phyloP scores from a whole-genome alignment of 2,888 invertebrate genomes.

The Dioctria rufipes region DNA sequence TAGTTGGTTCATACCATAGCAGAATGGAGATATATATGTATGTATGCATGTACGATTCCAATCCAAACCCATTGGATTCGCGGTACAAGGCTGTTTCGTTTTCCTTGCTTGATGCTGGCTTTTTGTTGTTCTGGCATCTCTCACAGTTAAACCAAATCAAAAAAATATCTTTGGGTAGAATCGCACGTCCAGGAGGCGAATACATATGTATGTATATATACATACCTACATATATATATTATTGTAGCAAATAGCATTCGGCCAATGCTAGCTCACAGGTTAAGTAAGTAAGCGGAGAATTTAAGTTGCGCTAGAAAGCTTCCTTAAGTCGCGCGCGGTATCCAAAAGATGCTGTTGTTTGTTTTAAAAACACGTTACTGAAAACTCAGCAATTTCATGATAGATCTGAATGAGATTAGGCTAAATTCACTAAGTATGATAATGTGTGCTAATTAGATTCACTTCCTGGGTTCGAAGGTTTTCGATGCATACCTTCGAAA shows the following conservation, averaged over 20 bases:
- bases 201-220: neutral
- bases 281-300: slow-evolving; percentile 33
- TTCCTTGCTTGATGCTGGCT: slow-evolving; percentile 11
- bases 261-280: slow-evolving; percentile 33
- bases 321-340: slow-evolving; percentile 20
- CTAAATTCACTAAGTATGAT: slow-evolving; percentile 55
- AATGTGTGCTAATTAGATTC: slow-evolving; percentile 62
- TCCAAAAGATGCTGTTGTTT: slow-evolving; percentile 51
- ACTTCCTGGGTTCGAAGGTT: slow-evolving; percentile 59
- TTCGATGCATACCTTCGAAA: slow-evolving; percentile 33
- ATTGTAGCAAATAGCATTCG: neutral
- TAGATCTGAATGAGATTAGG: slow-evolving; percentile 58
- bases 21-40: too few relatives aligned
- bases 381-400: slow-evolving; percentile 57
- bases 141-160: slow-evolving; percentile 52
- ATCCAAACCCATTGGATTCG: slow-evolving; percentile 30
- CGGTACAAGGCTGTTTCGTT: slow-evolving; percentile 31
- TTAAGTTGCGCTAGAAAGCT: slow-evolving; percentile 34
- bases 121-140: slow-evolving; percentile 46
- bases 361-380: slow-evolving; percentile 35
- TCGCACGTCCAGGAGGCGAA: slow-evolving; percentile 29
- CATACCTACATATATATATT: too few relatives aligned
- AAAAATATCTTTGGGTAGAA: slow-evolving; percentile 43
- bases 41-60: slow-evolving; percentile 26
- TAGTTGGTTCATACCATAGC: neutral